A percentile compares a stretch with the other conserved stretches of the same genome.
phyloP scores from a whole-genome alignment of 2,113 vertebrate genomes.

The Misgurnus anguillicaudatus region DNA sequence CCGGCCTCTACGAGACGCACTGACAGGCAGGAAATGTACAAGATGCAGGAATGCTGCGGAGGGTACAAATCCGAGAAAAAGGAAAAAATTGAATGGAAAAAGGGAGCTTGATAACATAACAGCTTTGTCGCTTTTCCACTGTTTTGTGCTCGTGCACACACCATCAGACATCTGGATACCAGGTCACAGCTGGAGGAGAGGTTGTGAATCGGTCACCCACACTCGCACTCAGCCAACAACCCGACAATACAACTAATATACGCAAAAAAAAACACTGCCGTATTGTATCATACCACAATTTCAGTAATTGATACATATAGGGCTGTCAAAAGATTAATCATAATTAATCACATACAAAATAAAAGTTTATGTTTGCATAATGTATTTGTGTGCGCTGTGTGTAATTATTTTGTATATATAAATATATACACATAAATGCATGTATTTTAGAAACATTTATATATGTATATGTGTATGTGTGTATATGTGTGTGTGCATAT shows the following conservation, averaged over 20 bases:
- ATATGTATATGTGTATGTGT: too few species aligned
- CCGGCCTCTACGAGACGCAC: constrained; percentile 12
- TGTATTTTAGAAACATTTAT: too few species aligned
- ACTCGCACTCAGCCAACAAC: neutral
- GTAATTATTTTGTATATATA: too few species aligned
- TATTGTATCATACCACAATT: too few species aligned
- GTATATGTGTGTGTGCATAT: too few species aligned
- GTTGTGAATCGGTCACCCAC: constrained; percentile 6
- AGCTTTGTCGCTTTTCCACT: neutral
- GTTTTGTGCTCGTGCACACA: neutral
- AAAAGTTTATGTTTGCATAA: too few species aligned
- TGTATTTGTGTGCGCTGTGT: too few species aligned
- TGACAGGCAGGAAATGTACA: constrained; percentile 13
- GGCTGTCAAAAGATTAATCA: too few species aligned
- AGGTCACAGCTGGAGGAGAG: constrained; percentile 41
- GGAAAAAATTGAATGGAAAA: constrained; percentile 4
- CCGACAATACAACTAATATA: neutral
- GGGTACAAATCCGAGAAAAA: neutral
- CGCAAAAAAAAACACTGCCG: neutral
- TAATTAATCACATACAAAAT: too few species aligned
- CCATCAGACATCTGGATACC: neutral
- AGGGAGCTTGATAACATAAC: constrained; percentile 16
- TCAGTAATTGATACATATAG: too few species aligned
- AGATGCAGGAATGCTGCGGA: constrained; percentile 24
- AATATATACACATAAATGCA: too few species aligned